Evolutionary conservation across 2,888 invertebrate genomes (phyloP), one percentile per base, ranked within the genome.

Genomic region (Heteromyza rotundicornis): DNA sequence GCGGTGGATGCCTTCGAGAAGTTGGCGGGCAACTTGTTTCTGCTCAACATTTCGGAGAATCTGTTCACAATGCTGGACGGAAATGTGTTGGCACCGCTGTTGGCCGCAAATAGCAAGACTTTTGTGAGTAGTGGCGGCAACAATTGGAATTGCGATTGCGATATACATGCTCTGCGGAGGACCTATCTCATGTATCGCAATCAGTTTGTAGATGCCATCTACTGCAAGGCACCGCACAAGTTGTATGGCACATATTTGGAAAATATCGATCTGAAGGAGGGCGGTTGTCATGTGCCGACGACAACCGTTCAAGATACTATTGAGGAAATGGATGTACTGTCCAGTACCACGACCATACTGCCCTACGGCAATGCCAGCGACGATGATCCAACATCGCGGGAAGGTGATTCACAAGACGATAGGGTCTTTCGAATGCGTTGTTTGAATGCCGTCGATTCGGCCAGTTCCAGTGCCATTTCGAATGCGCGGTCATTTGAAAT

Each of bases 21-120:
- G n/a, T 60, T 79, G 1, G 61, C 60, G 1, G 32, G 62, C 0
- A 70, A 65, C 1, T 60, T 81, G 8, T 58, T 64, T 5, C 56
- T 75, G 7, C 27, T 81, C 2, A 74, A 81, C 58, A 50, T 81
- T 5, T 75, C 75, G 10, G 62, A 74, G 8, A 81, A 81, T 65
- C 61, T 63, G 1, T 62, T 81, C 2, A 71, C 67, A 1, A 70
- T 70, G 0, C 52, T 81, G 7, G 67, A 69, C 5, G 54, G 64
- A 0, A 56, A 40, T 8, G 54, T 69, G 0, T 14, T 78, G 0
- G 47, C 54, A 2, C 64, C 68, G 1, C 49, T 76, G 20, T 59
- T 78, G 3, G 3, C 5, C 1, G 20, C 49, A 0, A 32, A 44
- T 16, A 59, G 56, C 1, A 47, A 24, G 1, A 52, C 66, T 0